Percentiles rank a stretch among this genome's conserved stretches.
Evolutionary conservation across 2,888 invertebrate genomes (phyloP).

Genomic region (Pyralis farinalis): DNA sequence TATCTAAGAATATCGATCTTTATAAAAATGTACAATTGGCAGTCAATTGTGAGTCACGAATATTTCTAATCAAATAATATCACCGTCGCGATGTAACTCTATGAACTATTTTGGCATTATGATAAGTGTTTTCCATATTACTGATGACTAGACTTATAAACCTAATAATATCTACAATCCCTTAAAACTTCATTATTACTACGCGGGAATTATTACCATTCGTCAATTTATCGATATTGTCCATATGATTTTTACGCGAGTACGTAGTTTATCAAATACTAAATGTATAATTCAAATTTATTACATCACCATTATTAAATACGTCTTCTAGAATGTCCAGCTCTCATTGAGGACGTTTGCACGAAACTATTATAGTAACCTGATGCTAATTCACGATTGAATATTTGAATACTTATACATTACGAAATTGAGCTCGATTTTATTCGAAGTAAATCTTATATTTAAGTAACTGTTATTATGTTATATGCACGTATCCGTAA

Average conservation of each 20-base stretch:
- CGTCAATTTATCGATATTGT: conserved; percentile 77
- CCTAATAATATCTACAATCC: conserved; percentile 68
- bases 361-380: conserved; percentile 54
- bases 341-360: conserved; percentile 69
- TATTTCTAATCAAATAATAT: conserved; percentile 69
- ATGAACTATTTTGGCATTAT: conserved; percentile 58
- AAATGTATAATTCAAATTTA: conserved; percentile 67
- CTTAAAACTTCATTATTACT: conserved; percentile 55
- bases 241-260: conserved; percentile 78
- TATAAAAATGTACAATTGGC: conserved; percentile 78
- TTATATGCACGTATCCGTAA: conserved; percentile 33
- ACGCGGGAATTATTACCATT: conserved; percentile 65
- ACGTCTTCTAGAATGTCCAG: conserved; percentile 64
- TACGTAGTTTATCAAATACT: conserved; percentile 76
- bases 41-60: conserved; percentile 73
- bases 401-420: conserved; percentile 66
- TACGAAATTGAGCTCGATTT: conserved; percentile 78
- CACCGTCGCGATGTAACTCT: conserved; percentile 60
- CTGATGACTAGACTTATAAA: conserved; percentile 48
- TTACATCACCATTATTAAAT: conserved; percentile 51
- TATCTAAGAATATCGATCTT: conserved; percentile 72
- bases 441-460: conserved; percentile 72
- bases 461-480: conserved; percentile 42
- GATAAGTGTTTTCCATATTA: conserved; percentile 48
- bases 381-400: conserved; percentile 60